Evolutionary conservation across 2,888 invertebrate species (phyloP), one percentile per base, ranked within the genome.

Genomic region (Callinectes sapidus): DNA sequence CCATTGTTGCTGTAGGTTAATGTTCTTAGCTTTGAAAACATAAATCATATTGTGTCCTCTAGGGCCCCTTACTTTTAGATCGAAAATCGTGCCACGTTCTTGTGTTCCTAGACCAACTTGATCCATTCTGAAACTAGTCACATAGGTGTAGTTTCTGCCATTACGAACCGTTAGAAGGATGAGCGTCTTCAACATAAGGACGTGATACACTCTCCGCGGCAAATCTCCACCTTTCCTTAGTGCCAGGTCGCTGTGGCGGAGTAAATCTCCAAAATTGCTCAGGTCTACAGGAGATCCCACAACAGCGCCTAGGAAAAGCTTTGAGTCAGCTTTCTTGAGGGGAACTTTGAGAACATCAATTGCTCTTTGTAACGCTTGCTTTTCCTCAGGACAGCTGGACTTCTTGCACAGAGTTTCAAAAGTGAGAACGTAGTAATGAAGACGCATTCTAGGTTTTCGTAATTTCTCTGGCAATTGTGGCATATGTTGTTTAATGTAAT

Each of bases 371-470:
- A 94, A 55, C 2, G 89, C 39, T 8, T 85, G 10, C 85, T 90
- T 92, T 32, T 94, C 90, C 28, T 88, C 85, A 2, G 55, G 28
- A 35, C 5, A 10, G 23, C 66, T 86, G 61, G 85, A 71, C 35
- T 90, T 88, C 39, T 94, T 94, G 32, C 90, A 87, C 8, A 94
- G 89, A 28, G 93, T 92, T 71, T 94, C 94, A 2, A 94, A 92
- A 48, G 91, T 94, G 77, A 94, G 91, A 18, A 94, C 94, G 81
- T 94, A 94, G 48, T 94, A 92, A 61, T 94, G 92, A 14, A 94
- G 89, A 61, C 94, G 88, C 92, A 94, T 86, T 85, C 94, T 55
- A 35, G 94, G 94, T 54, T 94, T 92, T 77, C 94, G 87, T 48
- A 94, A 90, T 35, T 94, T 94, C n/a, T 93, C 93, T 35, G 87